Base-by-base conservation (phyloP, 2,797 vertebrate genomes). In the Helarctos malayanus region DNA sequence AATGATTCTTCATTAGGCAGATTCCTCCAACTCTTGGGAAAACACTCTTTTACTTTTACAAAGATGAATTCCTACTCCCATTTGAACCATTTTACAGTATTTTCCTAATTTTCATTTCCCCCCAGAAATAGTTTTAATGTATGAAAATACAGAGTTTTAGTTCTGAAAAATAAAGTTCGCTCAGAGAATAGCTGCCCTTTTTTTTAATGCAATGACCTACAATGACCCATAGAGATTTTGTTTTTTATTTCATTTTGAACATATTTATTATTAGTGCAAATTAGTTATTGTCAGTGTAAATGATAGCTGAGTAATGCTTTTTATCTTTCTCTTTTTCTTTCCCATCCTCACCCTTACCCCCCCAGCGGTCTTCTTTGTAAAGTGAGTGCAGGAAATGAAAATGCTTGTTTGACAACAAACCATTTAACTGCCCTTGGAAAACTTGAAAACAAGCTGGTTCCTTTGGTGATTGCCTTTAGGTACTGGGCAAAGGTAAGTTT, bases 311-410 rank as follows among this genome's bases (percentile, higher is more conserved):
- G 1, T 98, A 90, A 98, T 76, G 85, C 45, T 69, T 54, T 32
- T 25, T 95, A 89, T 97, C 4, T 84, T 97, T 94, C 75, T 84
- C 76, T 92, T 97, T 94, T 97, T 95, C 73, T 16, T 76, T 98
- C 89, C 86, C 12, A 27, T 98, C 97, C 19, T 88, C 18, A 19
- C 16, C 38, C 12, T 12, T n/a, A 13, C 19, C 0, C 57, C 5
- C 81, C 96, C 98, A 99, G 99, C 98, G 99, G 99, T 97, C 99
- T 99, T 97, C 94, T 99, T 98, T 99, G 99, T 99, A 99, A 99
- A 99, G 99, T 99, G 98, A 99, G 99, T 85, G 99, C 99, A 79
- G 99, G 99, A 93, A 99, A 99, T 98, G 99, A 99, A 98, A 99
- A 99, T 4, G 99, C 99, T 7, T 99, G 98, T 98, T 98, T 99